Evolutionary conservation across 2,888 invertebrate genomes (phyloP).

Genomic region (Caradrina kadenii): DNA sequence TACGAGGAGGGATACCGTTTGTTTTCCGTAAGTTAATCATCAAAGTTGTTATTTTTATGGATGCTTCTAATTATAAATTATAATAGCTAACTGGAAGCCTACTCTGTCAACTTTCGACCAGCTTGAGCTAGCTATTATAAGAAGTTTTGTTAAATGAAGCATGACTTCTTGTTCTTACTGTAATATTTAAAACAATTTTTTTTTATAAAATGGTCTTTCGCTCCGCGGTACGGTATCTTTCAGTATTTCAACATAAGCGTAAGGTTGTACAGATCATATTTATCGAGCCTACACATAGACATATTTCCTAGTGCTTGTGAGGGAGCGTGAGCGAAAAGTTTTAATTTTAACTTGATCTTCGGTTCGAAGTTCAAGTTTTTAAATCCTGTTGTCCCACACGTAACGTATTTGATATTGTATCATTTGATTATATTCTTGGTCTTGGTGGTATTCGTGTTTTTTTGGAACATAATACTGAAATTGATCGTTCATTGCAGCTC

Average conservation of each 20-base stretch:
- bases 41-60: conserved; percentile 2
- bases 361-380: neutral
- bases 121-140: conserved; percentile 9
- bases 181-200: neutral
- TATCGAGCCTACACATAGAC: too few species aligned
- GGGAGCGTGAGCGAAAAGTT: neutral
- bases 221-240: neutral
- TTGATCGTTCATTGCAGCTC: conserved; percentile 91
- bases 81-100: neutral
- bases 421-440: too few species aligned
- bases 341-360: neutral
- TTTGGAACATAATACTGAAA: neutral
- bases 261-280: too few species aligned
- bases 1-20: conserved; percentile 98
- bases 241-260: too few species aligned
- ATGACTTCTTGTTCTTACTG: neutral
- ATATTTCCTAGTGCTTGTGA: too few species aligned
- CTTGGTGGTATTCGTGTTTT: neutral
- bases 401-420: neutral
- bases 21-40: conserved; percentile 96
- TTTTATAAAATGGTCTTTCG: conserved; percentile 4
- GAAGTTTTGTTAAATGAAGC: conserved; percentile 1
- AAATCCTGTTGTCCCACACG: neutral
- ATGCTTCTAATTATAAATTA: conserved; percentile 16
- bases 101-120: neutral